phyloP scores from a whole-genome alignment of 2,797 vertebrate species.

The Spondyliosoma cantharus region DNA sequence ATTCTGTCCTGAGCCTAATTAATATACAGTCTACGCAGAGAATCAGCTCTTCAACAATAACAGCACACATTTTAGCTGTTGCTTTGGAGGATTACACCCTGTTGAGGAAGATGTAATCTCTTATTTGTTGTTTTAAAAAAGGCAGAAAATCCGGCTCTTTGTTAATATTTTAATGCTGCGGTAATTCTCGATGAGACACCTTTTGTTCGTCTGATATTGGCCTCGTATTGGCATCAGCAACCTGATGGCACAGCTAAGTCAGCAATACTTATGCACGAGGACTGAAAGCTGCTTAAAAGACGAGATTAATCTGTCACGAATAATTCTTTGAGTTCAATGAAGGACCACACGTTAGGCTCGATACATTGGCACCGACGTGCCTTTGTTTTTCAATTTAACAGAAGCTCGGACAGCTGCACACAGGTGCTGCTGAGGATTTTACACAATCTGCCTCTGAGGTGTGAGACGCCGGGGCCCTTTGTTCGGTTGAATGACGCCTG shows the following conservation, averaged over 20 bases:
- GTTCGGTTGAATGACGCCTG: slow-evolving; percentile 47
- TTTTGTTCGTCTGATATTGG: slow-evolving; percentile 44
- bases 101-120: slow-evolving; percentile 3
- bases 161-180: slow-evolving; percentile 21
- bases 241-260: slow-evolving; percentile 36
- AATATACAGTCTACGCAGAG: slow-evolving; percentile 11
- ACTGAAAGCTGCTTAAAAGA: slow-evolving; percentile 59
- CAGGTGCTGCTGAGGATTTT: slow-evolving; percentile 40
- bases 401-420: slow-evolving; percentile 21
- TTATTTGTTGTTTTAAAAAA: slow-evolving; percentile 19
- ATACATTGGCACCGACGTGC: slow-evolving; percentile 33
- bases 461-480: slow-evolving; percentile 21
- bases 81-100: slow-evolving; percentile 7
- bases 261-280: slow-evolving; percentile 34
- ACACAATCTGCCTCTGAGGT: slow-evolving; percentile 16
- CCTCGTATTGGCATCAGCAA: slow-evolving; percentile 23
- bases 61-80: not conserved
- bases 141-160: not conserved
- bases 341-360: slow-evolving; percentile 42
- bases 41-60: not conserved
- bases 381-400: slow-evolving; percentile 47
- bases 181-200: not conserved
- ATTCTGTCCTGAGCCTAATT: slow-evolving; percentile 13
- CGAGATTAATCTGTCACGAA: slow-evolving; percentile 51
- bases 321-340: slow-evolving; percentile 50